phyloP scores from a whole-genome alignment of 2,797 vertebrate species.

The Chrysocyon brachyurus region DNA sequence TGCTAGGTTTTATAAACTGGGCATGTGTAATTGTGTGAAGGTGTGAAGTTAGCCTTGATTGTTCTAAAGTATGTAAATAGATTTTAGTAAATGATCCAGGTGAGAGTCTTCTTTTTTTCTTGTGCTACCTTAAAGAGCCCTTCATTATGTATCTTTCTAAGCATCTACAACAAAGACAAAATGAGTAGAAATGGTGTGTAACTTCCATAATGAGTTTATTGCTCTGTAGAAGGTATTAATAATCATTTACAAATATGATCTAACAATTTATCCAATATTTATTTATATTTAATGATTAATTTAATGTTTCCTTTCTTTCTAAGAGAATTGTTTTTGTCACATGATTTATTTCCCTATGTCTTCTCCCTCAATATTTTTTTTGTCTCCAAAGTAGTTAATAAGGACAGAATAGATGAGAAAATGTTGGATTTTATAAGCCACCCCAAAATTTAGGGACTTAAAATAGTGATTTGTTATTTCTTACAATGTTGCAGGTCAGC shows the following conservation, averaged over 20 bases:
- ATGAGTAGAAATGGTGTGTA: background rate
- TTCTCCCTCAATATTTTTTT: background rate
- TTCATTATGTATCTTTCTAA: conserved; percentile 6
- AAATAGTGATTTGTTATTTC: background rate
- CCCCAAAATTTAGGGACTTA: background rate
- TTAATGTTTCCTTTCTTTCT: background rate
- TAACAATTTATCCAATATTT: conserved; percentile 1
- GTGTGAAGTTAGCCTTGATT: background rate
- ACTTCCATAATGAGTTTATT: background rate
- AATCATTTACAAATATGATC: conserved; percentile 13
- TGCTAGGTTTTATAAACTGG: background rate
- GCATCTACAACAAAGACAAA: background rate
- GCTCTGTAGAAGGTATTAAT: background rate
- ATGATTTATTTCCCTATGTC: background rate
- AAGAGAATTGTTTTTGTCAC: conserved; percentile 8
- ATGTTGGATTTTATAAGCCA: conserved; percentile 29
- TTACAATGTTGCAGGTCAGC: background rate
- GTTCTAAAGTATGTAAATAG: background rate
- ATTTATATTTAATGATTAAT: conserved; percentile 39
- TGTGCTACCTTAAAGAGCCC: conserved; percentile 7
- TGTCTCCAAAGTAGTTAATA: background rate
- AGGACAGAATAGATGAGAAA: background rate
- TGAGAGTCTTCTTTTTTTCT: background rate
- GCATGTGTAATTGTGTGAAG: background rate
- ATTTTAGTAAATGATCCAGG: conserved; percentile 36